Conservation (phyloP, 2,888 invertebrate species). For the Eilema sororculum region DNA sequence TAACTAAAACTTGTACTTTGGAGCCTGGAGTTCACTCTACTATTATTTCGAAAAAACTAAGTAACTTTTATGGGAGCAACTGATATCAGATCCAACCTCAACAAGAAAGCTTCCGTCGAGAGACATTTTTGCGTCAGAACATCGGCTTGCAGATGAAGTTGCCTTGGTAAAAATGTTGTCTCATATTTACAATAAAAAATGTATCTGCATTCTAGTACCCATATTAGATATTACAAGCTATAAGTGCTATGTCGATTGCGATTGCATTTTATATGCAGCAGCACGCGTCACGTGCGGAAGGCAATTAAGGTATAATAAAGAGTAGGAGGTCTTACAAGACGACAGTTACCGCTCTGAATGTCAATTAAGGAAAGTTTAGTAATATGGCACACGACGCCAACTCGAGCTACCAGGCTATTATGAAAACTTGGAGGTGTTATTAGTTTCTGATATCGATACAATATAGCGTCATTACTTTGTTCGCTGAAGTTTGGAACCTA, state of each 20-base stretch:
- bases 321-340: slow-evolving; percentile 47
- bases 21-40: no score
- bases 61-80: no score
- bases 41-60: background rate
- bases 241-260: background rate
- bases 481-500: background rate
- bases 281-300: slow-evolving; percentile 53
- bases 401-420: slow-evolving; percentile 56
- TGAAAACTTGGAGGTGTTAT: slow-evolving; percentile 63
- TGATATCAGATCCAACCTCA: background rate
- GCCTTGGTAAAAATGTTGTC: no score
- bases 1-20: background rate
- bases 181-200: background rate
- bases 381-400: slow-evolving; percentile 59
- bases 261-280: slow-evolving; percentile 46
- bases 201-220: background rate
- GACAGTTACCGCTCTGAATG: slow-evolving; percentile 64
- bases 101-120: background rate
- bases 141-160: no score
- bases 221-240: background rate
- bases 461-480: background rate
- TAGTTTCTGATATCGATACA: slow-evolving; percentile 56
- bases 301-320: slow-evolving; percentile 64
- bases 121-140: no score
- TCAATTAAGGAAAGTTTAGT: slow-evolving; percentile 72